phyloP scores from a whole-genome alignment of 2,113 vertebrate genomes.

The Pipra filicauda region DNA sequence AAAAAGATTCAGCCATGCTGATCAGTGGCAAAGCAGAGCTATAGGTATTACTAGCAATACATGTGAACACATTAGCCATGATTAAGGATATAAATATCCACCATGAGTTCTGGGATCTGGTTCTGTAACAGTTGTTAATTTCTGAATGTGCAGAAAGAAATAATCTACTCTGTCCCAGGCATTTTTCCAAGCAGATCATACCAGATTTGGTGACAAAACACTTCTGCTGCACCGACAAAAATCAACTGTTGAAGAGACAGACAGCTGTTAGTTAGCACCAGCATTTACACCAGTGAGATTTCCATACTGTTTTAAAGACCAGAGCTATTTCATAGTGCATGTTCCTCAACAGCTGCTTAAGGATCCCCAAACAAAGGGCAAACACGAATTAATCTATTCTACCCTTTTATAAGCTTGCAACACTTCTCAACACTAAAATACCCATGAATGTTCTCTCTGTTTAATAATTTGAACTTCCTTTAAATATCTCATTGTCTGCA shows the following conservation, averaged over 20 bases:
- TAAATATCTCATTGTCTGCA: neutral
- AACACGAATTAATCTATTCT: neutral
- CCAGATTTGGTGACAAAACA: neutral
- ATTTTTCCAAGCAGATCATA: neutral
- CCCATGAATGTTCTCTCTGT: neutral
- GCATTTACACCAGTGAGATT: neutral
- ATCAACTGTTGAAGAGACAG: neutral
- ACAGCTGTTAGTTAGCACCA: neutral
- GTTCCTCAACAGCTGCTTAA: neutral
- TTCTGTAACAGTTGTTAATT: neutral
- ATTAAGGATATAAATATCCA: neutral
- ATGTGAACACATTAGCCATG: rapidly evolving
- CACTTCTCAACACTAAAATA: neutral
- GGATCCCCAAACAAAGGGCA: neutral
- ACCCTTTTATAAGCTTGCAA: neutral
- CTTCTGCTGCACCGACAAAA: neutral
- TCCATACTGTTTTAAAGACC: neutral
- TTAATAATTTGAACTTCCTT: neutral
- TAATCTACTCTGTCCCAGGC: neutral
- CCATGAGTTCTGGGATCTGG: neutral
- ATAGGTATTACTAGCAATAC: neutral
- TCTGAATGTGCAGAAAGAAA: neutral
- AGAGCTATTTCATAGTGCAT: neutral
- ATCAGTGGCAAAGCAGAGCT: neutral
- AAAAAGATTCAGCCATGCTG: neutral